Conservation (phyloP, 2,888 invertebrate species). For the Cheiracanthium punctorium region DNA sequence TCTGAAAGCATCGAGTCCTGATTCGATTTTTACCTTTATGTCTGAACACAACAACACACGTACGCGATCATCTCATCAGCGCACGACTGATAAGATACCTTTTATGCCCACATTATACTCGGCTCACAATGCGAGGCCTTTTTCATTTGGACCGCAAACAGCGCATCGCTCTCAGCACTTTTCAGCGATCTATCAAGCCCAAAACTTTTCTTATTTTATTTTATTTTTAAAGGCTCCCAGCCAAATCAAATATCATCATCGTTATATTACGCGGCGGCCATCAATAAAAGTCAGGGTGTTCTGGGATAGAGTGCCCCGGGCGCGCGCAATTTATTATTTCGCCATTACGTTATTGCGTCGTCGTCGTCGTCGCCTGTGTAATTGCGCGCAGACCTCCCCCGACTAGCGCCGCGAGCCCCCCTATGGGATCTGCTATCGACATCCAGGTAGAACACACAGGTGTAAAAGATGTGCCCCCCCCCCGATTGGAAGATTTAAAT, state of each 20-base stretch:
- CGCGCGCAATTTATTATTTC: conserved; percentile 49
- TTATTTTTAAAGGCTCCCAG: neutral
- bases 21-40: neutral
- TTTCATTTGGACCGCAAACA: neutral
- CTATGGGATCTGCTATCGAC: neutral
- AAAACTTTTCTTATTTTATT: conserved; percentile 4
- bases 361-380: conserved; percentile 23
- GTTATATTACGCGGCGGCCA: conserved; percentile 31
- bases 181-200: neutral
- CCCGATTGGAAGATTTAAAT: too few relatives aligned
- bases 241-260: conserved; percentile 61
- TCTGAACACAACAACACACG: too few relatives aligned
- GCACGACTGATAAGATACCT: neutral
- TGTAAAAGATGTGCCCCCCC: neutral
- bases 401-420: neutral
- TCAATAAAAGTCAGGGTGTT: conserved; percentile 53
- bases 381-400: conserved; percentile 30
- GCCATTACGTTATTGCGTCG: conserved; percentile 35
- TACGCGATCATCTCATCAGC: neutral
- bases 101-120: neutral
- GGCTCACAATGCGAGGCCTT: neutral
- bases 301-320: conserved; percentile 16
- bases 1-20: too few relatives aligned
- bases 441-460: neutral
- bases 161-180: neutral